Conservation (phyloP, 2,888 invertebrate species). For the Sesia bembeciformis region DNA sequence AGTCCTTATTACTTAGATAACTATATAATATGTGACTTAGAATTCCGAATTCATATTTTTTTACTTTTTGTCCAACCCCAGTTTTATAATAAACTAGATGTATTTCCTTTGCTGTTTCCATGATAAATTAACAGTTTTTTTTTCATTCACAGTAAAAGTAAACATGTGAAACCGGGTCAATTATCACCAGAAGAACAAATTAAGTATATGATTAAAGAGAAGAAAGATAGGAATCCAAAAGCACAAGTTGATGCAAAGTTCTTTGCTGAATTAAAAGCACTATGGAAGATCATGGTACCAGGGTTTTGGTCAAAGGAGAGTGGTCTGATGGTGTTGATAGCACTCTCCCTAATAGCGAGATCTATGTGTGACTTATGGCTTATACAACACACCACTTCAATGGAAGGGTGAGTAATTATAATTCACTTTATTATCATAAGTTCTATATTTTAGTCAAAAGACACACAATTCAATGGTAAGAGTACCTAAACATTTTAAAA, state of each 20-base stretch:
- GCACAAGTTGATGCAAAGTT: constrained; percentile 86
- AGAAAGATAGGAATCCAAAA: constrained; percentile 74
- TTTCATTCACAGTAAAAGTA: constrained; percentile 16
- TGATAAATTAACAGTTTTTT: not conserved
- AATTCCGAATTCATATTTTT: no score
- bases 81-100: no score
- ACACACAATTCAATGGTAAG: no score
- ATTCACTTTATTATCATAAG: not conserved
- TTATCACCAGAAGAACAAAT: constrained; percentile 79
- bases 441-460: no score
- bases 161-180: constrained; percentile 25
- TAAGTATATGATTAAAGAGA: constrained; percentile 86
- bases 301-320: constrained; percentile 85
- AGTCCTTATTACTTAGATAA: no score
- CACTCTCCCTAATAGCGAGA: constrained; percentile 86
- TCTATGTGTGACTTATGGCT: constrained; percentile 98
- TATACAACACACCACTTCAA: constrained; percentile 93
- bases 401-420: constrained; percentile 83
- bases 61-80: no score
- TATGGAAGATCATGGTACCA: constrained; percentile 86
- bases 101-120: not conserved
- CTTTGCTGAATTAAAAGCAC: constrained; percentile 78
- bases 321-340: constrained; percentile 82
- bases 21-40: no score
- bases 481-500: no score